Percentiles rank a stretch among this genome's conserved stretches.
Evolutionary conservation across 2,113 vertebrate species (phyloP).

Genomic region (Heterochromis multidens): DNA sequence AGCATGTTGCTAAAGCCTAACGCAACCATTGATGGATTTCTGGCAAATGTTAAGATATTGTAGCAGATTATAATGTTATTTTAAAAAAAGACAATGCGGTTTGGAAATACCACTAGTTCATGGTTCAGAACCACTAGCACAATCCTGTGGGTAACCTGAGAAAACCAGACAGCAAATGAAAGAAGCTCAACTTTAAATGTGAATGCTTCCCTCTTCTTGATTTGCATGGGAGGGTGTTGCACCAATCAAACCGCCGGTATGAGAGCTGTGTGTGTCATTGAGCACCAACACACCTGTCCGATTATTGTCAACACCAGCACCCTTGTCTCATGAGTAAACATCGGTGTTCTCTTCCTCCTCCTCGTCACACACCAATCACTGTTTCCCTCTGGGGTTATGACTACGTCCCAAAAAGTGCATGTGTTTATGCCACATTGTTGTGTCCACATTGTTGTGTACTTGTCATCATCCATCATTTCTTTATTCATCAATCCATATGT

Average conservation of each 20-base stretch:
- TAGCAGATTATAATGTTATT: too few species aligned
- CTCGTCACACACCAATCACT: slow-evolving; percentile 16
- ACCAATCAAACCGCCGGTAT: slow-evolving; percentile 23
- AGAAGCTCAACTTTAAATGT: not conserved
- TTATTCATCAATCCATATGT: not conserved
- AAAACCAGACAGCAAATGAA: slow-evolving; percentile 65
- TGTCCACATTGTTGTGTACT: too few species aligned
- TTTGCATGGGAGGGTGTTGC: slow-evolving; percentile 68
- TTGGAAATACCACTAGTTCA: not conserved
- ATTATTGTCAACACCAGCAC: not conserved
- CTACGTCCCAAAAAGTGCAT: slow-evolving; percentile 30
- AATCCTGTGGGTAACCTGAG: not conserved
- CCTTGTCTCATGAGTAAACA: not conserved
- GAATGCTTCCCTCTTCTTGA: slow-evolving; percentile 40
- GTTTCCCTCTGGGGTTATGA: slow-evolving; percentile 12
- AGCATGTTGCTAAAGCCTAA: not conserved
- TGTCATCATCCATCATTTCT: not conserved
- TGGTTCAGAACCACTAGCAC: not conserved
- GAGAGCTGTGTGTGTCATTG: not conserved
- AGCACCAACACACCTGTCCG: slow-evolving; percentile 30
- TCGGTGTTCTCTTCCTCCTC: not conserved
- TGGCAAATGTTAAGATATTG: not conserved
- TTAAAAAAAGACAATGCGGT: not conserved
- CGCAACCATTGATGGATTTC: not conserved
- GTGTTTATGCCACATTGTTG: not conserved